Base-by-base conservation (phyloP, 2,797 vertebrate species). In the Eleutherodactylus coqui region DNA sequence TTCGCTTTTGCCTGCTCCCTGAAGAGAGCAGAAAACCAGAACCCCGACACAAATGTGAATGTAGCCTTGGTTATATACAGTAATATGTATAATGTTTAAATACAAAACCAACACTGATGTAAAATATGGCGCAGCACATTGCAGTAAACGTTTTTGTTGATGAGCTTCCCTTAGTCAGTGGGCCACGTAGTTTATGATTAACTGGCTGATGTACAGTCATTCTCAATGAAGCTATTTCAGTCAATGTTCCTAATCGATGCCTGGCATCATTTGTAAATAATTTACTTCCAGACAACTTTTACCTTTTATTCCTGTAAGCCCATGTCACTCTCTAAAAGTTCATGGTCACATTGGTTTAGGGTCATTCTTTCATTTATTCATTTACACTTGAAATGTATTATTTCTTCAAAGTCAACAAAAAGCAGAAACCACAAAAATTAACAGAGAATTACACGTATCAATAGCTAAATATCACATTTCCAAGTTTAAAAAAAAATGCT, bases 261-360 rank as follows among this genome's bases (percentile, higher is more conserved):
- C 24, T 34, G n/a, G 58, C 72, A 51, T 69, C 45, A 41, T 36
- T 17, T 45, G 84, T 85, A 79, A 85, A 85, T 86, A 62, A 86
- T 86, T 86, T 81, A 86, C 85, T 64, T 86, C 45, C 45, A 58
- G 41, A 62, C 73, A 73, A 73, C 38, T 85, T 24, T 77, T 69
- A 14, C 75, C 21, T 69, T 55, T 64, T 51, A 49, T 76, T 84
- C 34, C 36, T 64, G 29, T 67, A 77, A 84, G 64, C 34, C 11
- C 11, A 34, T 32, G n/a, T 58, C 16, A 47, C 51, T 14, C 70
- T 24, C 11, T 73, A 34, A 60, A 55, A 72, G 62, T 70, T 29
- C 69, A 83, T 83, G 81, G 69, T 45, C 69, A 73, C 2, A 27
- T 38, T n/a, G 6, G 6, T 78, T n/a, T 41, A 17, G 24, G 36